Evolutionary conservation across 2,797 vertebrate species (phyloP).

Genomic region (Pangasius macronema): DNA sequence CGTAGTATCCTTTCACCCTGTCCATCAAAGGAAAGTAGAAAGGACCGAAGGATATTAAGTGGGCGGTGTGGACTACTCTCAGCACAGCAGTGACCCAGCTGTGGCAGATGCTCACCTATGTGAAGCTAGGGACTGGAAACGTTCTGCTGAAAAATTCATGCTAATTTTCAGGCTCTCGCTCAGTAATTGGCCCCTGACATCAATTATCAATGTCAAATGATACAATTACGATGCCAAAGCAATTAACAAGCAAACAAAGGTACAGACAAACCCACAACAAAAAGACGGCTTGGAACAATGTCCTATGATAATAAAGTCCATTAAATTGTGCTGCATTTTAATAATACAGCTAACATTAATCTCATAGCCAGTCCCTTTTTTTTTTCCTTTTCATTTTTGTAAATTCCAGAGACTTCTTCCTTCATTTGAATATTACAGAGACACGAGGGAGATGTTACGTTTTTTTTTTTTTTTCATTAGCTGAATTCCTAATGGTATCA

Average conservation of each 20-base stretch:
- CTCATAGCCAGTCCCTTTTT: background rate
- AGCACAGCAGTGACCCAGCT: background rate
- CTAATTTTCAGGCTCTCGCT: background rate
- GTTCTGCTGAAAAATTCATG: slow-evolving; percentile 3
- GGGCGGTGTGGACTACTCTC: background rate
- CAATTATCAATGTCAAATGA: slow-evolving; percentile 23
- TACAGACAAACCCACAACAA: background rate
- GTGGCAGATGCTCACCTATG: background rate
- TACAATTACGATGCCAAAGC: slow-evolving; percentile 23
- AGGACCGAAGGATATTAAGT: background rate
- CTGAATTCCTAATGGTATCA: slow-evolving; percentile 31
- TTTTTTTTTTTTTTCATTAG: background rate
- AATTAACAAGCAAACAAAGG: slow-evolving; percentile 24
- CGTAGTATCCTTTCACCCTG: background rate
- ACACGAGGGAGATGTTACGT: slow-evolving; percentile 10
- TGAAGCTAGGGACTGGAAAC: background rate
- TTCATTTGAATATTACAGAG: slow-evolving; percentile 35
- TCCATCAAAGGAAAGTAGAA: background rate
- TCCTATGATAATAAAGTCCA: slow-evolving; percentile 14
- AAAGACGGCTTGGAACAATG: background rate
- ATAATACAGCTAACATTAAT: background rate
- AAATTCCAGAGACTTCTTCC: slow-evolving; percentile 1
- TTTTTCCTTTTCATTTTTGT: background rate
- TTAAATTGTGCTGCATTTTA: background rate
- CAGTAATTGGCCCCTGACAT: slow-evolving; percentile 9